Evolutionary conservation across 2,888 invertebrate species (phyloP), one percentile per base, ranked within the genome.

Genomic region (Lydus trimaculatus): DNA sequence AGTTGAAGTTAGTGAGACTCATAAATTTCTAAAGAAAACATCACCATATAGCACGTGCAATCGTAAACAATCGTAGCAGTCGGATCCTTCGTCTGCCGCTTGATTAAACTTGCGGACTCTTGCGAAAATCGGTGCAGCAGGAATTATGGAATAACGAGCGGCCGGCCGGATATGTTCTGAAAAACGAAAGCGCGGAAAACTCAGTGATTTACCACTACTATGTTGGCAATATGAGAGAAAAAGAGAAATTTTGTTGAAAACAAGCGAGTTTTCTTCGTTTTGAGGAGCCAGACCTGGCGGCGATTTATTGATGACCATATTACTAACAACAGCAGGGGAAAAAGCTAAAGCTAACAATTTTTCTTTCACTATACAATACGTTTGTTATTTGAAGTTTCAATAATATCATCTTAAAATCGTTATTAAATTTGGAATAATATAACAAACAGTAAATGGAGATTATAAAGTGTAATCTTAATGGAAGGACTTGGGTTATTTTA

Each of bases 41-140:
- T 48, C 48, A 20, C 43, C 43, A 43, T 43, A 43, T 60, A 28
- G 60, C 5, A 31, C 20, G 33, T 17, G n/a, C 48, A 48, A 48
- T 48, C 48, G 48, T 20, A 48, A 43, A 43, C 43, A 43, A 43
- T 43, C 43, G 17, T 43, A 43, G 74, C 75, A 73, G 74, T 74
- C 76, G 72, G 74, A 75, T 77, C 74, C 73, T 72, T 68, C 73
- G 71, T 67, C 70, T 73, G 65, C 69, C 68, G 73, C 72, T 77
- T 79, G 78, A 80, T 81, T 79, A 79, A 80, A 77, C 48, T 77
- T 78, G 78, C 78, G 76, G 79, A 77, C 77, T 79, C 76, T 77
- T 77, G 73, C 73, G 73, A 73, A 77, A 79, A 79, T 79, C 74
- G 75, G 73, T 74, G 69, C 70, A 72, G 60, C 59, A 65, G 66